Conservation (phyloP, 2,113 vertebrate genomes). For the Malurus elegans region DNA sequence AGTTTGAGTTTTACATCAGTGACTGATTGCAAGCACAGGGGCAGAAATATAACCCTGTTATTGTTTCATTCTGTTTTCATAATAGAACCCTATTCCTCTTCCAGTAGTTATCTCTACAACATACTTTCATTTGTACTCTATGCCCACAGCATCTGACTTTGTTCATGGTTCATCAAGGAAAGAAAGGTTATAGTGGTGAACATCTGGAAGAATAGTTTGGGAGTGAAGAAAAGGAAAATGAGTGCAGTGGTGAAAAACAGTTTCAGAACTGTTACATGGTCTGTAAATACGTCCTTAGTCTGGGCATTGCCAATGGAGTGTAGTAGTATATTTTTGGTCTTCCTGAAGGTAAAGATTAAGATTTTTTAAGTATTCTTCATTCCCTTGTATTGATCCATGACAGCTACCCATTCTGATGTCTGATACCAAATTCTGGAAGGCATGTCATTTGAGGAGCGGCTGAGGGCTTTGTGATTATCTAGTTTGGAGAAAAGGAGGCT, state of each 20-base stretch:
- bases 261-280: not conserved
- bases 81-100: not conserved
- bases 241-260: not conserved
- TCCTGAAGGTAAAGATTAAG: not conserved
- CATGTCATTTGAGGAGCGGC: not conserved
- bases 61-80: not conserved
- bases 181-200: not conserved
- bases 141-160: not conserved
- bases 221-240: not conserved
- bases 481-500: not conserved
- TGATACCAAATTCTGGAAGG: not conserved
- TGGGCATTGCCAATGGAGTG: not conserved
- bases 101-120: not conserved
- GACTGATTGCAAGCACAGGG: not conserved
- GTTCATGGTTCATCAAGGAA: not conserved
- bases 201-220: not conserved
- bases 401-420: not conserved
- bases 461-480: not conserved
- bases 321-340: not conserved
- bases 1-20: not conserved
- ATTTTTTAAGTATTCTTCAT: not conserved
- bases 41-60: not conserved
- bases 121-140: not conserved
- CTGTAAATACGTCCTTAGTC: not conserved
- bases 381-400: not conserved